Base-by-base conservation (phyloP, 2,797 vertebrate genomes). In the Nannoperca obscura region DNA sequence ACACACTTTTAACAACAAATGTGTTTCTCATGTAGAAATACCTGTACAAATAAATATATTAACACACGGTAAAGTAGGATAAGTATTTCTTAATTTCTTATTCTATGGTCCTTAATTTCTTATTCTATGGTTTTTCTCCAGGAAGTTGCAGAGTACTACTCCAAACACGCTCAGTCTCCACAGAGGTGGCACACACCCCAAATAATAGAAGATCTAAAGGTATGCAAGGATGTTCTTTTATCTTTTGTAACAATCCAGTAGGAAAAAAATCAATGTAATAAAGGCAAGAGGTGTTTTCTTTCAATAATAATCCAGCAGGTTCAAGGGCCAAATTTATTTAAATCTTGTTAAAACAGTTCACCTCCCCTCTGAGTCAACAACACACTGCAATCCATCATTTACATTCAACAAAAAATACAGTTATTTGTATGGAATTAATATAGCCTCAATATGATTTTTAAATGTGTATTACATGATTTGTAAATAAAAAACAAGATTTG, bases 201-300 rank as follows among this genome's bases (percentile, higher is more conserved):
- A 53, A 82, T 97, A 69, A 93, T 97, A 61, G 94, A 97, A 64
- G 95, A 94, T 76, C 89, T 99, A 53, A 98, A 97, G 97, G 98
- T 97, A 92, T 38, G 36, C 9, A 38, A 38, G 2, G 9, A 38
- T 38, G 6, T 38, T 38, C 9, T 38, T 38, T 0, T 38, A 38
- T 38, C 36, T 10, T 38, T 38, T 38, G 36, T 38, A 10, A 38
- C 9, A 10, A 38, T 38, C 8, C 36, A 38, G 36, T 38, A 38
- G 36, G 10, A 36, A 4, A 36, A 36, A 8, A 36, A 36, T 58
- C 2, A 27, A 17, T 30, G 34, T 9, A 13, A 24, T 2, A 65
- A 30, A 7, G 42, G 13, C 11, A 14, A 50, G 14, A 69, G 20
- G 32, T 47, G 11, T 40, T n/a, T 40, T n/a, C 5, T 13, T 50